phyloP scores from a whole-genome alignment of 2,888 invertebrate species.

The Limulus polyphemus region DNA sequence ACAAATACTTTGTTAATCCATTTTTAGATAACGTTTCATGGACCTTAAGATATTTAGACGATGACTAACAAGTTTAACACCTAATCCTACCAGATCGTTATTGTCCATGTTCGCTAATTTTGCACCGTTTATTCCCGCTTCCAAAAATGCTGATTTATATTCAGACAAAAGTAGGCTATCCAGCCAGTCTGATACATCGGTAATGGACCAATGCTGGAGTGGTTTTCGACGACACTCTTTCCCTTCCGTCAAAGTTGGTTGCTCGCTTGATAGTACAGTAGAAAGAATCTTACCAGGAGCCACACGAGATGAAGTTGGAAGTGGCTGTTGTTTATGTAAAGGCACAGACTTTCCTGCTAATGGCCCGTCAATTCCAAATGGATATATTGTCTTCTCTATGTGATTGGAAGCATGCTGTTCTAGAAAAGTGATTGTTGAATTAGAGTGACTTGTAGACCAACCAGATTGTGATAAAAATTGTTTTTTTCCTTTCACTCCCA shows the following conservation, averaged over 20 bases:
- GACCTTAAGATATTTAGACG: constrained; percentile 45
- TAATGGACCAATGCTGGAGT: constrained; percentile 41
- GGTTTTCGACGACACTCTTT: constrained; percentile 27
- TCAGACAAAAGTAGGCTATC: constrained; percentile 43
- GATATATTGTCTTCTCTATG: too few relatives aligned
- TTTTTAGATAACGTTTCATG: constrained; percentile 35
- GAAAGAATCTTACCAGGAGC: too few relatives aligned
- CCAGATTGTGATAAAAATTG: too few relatives aligned
- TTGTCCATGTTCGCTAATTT: constrained; percentile 42
- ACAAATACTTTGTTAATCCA: too few relatives aligned
- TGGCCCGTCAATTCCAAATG: too few relatives aligned
- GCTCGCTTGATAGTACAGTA: too few relatives aligned
- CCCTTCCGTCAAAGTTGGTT: constrained; percentile 7
- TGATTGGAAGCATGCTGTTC: too few relatives aligned
- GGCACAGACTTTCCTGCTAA: background rate
- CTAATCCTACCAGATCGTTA: constrained; percentile 42
- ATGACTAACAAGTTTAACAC: constrained; percentile 46
- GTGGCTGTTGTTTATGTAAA: background rate
- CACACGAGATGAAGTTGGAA: background rate
- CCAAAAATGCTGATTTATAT: constrained; percentile 42
- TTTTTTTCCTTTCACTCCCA: background rate
- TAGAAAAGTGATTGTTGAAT: too few relatives aligned
- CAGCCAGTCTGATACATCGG: constrained; percentile 45
- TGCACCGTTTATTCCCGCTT: constrained; percentile 41
- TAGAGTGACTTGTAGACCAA: too few relatives aligned